Percentiles rank a stretch among this genome's conserved stretches.
phyloP scores from a whole-genome alignment of 2,113 vertebrate genomes.

The Hydrolagus affinis region DNA sequence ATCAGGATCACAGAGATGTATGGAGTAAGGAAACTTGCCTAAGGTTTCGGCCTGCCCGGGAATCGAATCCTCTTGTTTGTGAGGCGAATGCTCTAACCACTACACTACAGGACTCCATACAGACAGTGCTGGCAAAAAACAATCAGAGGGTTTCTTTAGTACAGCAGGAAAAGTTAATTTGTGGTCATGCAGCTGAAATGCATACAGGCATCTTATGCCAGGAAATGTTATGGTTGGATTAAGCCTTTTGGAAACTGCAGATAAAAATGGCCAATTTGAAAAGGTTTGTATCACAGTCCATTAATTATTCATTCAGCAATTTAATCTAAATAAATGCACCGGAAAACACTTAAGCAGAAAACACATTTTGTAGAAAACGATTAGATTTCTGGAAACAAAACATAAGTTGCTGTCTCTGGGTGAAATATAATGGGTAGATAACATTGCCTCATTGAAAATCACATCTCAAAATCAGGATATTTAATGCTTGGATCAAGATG shows the following conservation, averaged over 20 bases:
- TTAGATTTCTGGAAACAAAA: neutral
- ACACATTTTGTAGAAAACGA: neutral
- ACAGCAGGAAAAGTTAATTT: neutral
- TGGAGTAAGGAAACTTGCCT: no score
- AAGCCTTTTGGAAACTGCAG: neutral
- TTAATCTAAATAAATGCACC: neutral
- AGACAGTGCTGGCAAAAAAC: neutral
- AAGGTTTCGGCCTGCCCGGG: no score
- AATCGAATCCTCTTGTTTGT: neutral
- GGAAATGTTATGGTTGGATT: neutral
- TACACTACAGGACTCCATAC: neutral
- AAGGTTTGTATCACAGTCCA: constrained; percentile 11
- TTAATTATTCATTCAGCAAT: constrained; percentile 7
- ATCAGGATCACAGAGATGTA: no score
- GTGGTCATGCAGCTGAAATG: neutral
- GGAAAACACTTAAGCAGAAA: neutral
- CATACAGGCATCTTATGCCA: neutral
- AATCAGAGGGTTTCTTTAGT: neutral
- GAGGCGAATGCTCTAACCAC: no score
- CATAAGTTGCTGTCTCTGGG: neutral
- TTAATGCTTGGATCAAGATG: neutral
- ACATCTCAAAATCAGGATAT: neutral
- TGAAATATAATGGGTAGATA: neutral
- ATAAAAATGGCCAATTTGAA: constrained; percentile 12
- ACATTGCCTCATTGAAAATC: constrained; percentile 3